These are phyloP conservation scores for Hecatera dysodea DNA, from an alignment of 2,888 invertebrate species.

Conservation along the genomic window DNA sequence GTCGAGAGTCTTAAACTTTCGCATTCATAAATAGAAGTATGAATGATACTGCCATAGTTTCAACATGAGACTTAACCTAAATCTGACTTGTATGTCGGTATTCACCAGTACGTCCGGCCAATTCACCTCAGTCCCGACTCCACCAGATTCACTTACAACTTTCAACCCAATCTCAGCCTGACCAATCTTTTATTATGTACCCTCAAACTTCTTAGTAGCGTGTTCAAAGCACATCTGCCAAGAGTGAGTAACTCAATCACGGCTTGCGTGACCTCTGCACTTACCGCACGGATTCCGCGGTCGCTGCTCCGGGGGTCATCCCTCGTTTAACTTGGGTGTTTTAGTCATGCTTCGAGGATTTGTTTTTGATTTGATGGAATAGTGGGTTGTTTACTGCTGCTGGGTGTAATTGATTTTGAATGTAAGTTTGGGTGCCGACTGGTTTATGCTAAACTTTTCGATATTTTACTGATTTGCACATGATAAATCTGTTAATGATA, in stretches of 20 bases:
- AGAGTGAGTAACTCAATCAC: constrained; percentile 66
- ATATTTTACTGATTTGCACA: neutral
- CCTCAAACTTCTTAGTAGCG: constrained; percentile 50
- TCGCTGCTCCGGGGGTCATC: constrained; percentile 61
- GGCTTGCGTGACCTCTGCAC: constrained; percentile 65
- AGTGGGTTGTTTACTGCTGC: neutral
- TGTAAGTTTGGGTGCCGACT: neutral
- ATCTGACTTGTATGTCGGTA: neutral
- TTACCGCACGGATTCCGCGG: constrained; percentile 68
- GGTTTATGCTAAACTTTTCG: too few relatives aligned
- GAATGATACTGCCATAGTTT: too few relatives aligned
- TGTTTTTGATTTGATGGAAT: constrained; percentile 28
- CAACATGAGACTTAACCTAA: too few relatives aligned
- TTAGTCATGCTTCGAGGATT: constrained; percentile 43
- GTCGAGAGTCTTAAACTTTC: too few relatives aligned
- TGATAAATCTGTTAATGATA: too few relatives aligned
- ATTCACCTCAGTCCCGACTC: neutral
- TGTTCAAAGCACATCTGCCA: constrained; percentile 59
- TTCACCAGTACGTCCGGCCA: neutral
- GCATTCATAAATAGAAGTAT: too few relatives aligned
- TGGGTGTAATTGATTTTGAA: neutral
- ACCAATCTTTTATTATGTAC: constrained; percentile 50
- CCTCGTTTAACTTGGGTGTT: constrained; percentile 57
- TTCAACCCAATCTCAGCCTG: constrained; percentile 42
- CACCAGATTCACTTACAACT: constrained; percentile 33